Conservation (phyloP, 2,113 vertebrate species). For the Psittacus erithacus region DNA sequence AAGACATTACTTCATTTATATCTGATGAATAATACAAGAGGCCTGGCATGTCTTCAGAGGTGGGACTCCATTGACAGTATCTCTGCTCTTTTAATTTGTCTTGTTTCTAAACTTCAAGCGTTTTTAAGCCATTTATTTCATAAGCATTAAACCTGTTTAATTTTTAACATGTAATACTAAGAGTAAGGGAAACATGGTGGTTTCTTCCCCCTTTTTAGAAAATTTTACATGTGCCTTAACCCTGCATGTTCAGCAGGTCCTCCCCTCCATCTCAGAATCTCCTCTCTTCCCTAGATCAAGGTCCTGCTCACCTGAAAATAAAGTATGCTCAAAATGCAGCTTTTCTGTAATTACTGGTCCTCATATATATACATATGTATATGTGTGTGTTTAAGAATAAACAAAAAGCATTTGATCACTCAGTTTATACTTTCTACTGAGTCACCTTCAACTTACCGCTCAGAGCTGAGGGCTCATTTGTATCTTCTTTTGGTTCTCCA, state of each 20-base stretch:
- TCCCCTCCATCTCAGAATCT: not conserved
- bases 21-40: not conserved
- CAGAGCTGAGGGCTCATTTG: not conserved
- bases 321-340: not conserved
- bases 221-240: not conserved
- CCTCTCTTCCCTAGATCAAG: not conserved
- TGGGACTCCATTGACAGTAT: not conserved
- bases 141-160: not conserved
- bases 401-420: rapidly evolving
- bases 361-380: not conserved
- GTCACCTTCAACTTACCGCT: rapidly evolving
- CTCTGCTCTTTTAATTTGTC: not conserved
- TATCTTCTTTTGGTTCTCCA: not conserved
- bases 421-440: not conserved
- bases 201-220: not conserved
- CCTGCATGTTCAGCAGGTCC: not conserved
- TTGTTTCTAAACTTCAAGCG: not conserved
- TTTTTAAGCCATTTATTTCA: not conserved
- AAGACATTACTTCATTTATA: not conserved
- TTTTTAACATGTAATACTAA: not conserved
- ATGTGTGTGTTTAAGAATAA: not conserved
- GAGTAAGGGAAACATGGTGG: not conserved
- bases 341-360: not conserved
- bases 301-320: not conserved
- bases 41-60: not conserved